Evolutionary conservation across 2,113 vertebrate species (phyloP).

Genomic region (Rhinopomastus cyanomelas): DNA sequence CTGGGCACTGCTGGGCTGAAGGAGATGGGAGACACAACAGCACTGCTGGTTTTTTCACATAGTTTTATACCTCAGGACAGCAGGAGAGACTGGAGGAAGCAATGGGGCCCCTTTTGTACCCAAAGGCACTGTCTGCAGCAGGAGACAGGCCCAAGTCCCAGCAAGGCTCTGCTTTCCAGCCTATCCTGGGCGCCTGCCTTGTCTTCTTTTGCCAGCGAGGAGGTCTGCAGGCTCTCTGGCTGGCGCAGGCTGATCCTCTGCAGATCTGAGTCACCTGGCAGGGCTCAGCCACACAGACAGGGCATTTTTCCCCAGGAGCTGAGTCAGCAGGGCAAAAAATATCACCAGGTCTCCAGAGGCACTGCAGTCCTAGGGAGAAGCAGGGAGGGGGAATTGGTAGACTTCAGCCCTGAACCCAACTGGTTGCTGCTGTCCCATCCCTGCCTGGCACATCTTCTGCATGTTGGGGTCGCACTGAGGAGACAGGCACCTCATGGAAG

Average conservation of each 20-base stretch:
- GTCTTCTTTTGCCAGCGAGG: neutral
- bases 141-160: neutral
- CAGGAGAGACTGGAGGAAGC: neutral
- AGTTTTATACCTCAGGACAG: neutral
- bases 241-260: neutral
- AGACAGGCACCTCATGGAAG: neutral
- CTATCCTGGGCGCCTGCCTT: neutral
- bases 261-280: slow-evolving; percentile 52
- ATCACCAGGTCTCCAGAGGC: neutral
- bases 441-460: neutral
- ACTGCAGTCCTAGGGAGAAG: neutral
- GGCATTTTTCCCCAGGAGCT: slow-evolving; percentile 35
- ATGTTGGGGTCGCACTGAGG: neutral
- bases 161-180: neutral
- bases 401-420: neutral
- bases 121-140: neutral
- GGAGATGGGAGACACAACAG: neutral
- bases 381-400: neutral
- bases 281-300: neutral
- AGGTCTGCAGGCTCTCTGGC: neutral
- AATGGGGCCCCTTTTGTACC: neutral
- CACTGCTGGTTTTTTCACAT: neutral
- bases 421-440: neutral
- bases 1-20: neutral
- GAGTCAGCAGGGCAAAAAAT: slow-evolving; percentile 38